Evolutionary conservation across 2,797 vertebrate species (phyloP), one percentile per base, ranked within the genome.

Genomic region (Enteromius paludinosus): DNA sequence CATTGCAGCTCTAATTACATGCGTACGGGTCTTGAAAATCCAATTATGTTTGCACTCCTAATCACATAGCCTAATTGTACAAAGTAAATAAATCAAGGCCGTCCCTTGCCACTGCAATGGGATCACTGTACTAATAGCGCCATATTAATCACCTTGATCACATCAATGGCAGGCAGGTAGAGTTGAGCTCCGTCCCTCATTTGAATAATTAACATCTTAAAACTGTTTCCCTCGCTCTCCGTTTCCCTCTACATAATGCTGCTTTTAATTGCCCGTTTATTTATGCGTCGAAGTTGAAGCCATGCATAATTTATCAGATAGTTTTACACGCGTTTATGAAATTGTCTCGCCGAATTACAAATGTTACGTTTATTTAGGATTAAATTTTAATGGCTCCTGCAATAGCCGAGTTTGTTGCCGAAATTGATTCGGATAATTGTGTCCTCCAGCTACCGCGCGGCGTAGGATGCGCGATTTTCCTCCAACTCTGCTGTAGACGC

Each of bases 21-120:
- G 95, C 94, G 91, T 93, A 93, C 90, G 87, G 84, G 87, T 88
- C 94, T 91, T 95, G 94, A 91, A 96, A 96, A 95, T 96, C 95
- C 95, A 97, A 96, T 98, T 96, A 95, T 95, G 93, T 96, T 96
- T 97, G 94, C 94, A 96, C 96, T 97, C 95, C 95, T 96, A 97
- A 98, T 98, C 95, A 94, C 92, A 92, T 86, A 85, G 92, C 92
- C 91, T 97, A 97, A 98, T 98, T 97, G 96, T 94, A 87, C 96
- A 96, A 96, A 96, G 95, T 94, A 95, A 97, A 98, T 96, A 97
- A 97, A 97, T 97, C 96, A 95, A 92, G 94, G 91, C 93, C 92
- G 91, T 49, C 95, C 92, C 95, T 94, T 92, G 93, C 95, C 93
- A 93, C 94, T 92, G 96, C 95, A 92, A 94, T 94, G 92, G 93